Conservation (phyloP, 2,797 vertebrate species). For the Enteromius trimaculatus region DNA sequence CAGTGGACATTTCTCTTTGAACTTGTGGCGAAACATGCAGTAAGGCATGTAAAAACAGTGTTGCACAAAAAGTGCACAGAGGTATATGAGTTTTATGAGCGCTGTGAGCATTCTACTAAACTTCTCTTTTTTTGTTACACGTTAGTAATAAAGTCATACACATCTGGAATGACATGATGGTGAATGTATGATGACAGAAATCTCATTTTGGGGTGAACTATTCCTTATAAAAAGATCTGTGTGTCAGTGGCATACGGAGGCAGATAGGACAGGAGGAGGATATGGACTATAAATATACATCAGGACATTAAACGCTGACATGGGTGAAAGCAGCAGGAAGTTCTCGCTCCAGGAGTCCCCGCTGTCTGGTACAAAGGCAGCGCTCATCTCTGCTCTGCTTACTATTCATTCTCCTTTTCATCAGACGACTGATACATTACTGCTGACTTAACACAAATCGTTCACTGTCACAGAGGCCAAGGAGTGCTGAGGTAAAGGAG, state of each 20-base stretch:
- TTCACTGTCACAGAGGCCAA: slow-evolving; percentile 79
- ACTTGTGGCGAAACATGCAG: too few relatives aligned
- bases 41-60: too few relatives aligned
- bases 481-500: slow-evolving; percentile 78
- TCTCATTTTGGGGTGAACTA: neutral
- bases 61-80: too few relatives aligned
- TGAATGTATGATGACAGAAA: slow-evolving; percentile 1
- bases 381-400: slow-evolving; percentile 50
- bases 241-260: slow-evolving; percentile 44
- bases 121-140: neutral
- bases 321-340: slow-evolving; percentile 70
- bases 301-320: slow-evolving; percentile 72
- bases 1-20: too few relatives aligned
- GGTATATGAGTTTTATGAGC: neutral
- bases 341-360: slow-evolving; percentile 69
- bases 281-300: slow-evolving; percentile 73
- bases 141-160: neutral
- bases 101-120: neutral
- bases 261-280: slow-evolving; percentile 37
- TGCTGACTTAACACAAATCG: slow-evolving; percentile 82
- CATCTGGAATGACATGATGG: neutral
- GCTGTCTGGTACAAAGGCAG: slow-evolving; percentile 64
- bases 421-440: slow-evolving; percentile 80
- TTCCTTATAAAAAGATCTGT: slow-evolving; percentile 2
- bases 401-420: slow-evolving; percentile 69